A percentile compares a stretch with the other conserved stretches of the same genome.
phyloP scores from a whole-genome alignment of 1,140 invertebrate species.

The Brachionus rubens region DNA sequence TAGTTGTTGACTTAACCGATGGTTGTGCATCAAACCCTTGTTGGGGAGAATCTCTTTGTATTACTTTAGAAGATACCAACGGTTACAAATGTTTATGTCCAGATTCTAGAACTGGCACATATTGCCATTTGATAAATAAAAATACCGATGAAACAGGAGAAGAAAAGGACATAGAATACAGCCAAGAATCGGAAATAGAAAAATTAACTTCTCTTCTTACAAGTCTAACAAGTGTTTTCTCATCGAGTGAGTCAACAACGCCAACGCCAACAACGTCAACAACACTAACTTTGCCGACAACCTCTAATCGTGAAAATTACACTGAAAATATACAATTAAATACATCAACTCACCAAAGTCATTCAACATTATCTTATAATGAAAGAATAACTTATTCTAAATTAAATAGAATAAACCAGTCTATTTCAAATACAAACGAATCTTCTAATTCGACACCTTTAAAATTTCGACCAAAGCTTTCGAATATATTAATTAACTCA shows the following conservation, averaged over 20 bases:
- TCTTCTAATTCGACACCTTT: neutral
- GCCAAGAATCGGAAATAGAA: neutral
- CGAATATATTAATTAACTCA: too few species aligned
- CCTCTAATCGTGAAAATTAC: too few species aligned
- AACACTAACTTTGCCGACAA: too few species aligned
- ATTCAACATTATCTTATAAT: too few species aligned
- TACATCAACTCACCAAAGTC: too few species aligned
- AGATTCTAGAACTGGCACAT: neutral
- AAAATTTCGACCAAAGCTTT: too few species aligned
- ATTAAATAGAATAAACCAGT: too few species aligned
- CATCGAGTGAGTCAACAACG: too few species aligned
- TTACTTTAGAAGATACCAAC: constrained; percentile 8
- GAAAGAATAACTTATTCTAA: too few species aligned
- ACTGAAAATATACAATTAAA: too few species aligned
- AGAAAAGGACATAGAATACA: neutral
- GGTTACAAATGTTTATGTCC: constrained; percentile 17
- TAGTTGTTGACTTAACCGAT: neutral
- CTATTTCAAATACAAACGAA: neutral
- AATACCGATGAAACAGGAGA: neutral
- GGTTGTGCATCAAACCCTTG: constrained; percentile 43
- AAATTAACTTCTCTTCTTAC: neutral
- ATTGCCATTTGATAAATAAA: neutral
- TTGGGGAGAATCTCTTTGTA: constrained; percentile 36
- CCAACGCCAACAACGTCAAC: too few species aligned
- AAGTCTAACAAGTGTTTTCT: neutral